Evolutionary conservation across 2,888 invertebrate genomes (phyloP).

Genomic region (Pachliopta kotzebuea): DNA sequence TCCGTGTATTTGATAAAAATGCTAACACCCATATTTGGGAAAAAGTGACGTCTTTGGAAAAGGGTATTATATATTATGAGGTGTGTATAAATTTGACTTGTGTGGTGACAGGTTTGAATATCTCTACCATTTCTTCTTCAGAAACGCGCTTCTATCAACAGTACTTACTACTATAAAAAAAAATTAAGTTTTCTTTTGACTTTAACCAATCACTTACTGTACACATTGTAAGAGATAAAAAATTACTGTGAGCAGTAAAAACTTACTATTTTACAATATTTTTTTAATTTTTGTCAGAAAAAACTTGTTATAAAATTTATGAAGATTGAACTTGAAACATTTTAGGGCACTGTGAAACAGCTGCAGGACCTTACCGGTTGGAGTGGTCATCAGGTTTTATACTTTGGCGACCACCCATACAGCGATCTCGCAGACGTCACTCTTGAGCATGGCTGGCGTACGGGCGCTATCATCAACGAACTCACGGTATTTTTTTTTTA

Average conservation of each 20-base stretch:
- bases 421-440: conserved; percentile 98
- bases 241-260: no score
- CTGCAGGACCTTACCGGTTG: conserved; percentile 96
- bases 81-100: conserved; percentile 62
- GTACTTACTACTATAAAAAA: no score
- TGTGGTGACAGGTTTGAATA: neutral
- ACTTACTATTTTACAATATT: no score
- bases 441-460: conserved; percentile 97
- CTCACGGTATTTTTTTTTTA: conserved; percentile 82
- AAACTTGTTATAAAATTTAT: neutral
- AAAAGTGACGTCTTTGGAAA: conserved; percentile 90
- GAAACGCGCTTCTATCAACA: no score
- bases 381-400: conserved; percentile 94
- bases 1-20: conserved; percentile 91
- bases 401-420: conserved; percentile 99
- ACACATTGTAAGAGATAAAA: no score
- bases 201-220: no score
- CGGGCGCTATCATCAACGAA: conserved; percentile 98
- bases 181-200: no score
- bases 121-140: neutral
- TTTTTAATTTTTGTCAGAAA: neutral
- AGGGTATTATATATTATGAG: conserved; percentile 95
- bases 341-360: conserved; percentile 94
- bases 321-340: conserved; percentile 28
- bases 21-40: conserved; percentile 94